A percentile compares a stretch with the other conserved stretches of the same genome.
These are phyloP conservation scores for Agrotis clavis DNA, from an alignment of 2,888 invertebrate species.

Conservation along the genomic window DNA sequence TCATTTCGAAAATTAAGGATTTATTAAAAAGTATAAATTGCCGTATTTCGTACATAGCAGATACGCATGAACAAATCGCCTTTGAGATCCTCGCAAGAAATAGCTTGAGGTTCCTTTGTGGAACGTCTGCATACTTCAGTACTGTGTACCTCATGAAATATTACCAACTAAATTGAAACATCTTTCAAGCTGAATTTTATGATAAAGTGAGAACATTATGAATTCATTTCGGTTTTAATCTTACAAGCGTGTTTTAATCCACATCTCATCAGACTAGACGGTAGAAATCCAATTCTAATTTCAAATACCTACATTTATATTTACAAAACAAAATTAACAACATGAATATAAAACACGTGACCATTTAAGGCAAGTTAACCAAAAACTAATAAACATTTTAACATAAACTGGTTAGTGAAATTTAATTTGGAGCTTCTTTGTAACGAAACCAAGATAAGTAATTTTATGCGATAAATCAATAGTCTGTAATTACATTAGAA, in stretches of 20 bases:
- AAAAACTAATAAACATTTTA: too few relatives aligned
- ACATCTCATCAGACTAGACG: background rate
- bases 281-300: background rate
- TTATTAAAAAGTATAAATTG: too few relatives aligned
- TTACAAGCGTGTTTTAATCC: background rate
- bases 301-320: too few relatives aligned
- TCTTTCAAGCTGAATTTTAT: conserved; percentile 16
- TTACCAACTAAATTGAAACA: conserved; percentile 24
- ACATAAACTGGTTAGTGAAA: too few relatives aligned
- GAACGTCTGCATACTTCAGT: background rate
- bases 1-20: too few relatives aligned
- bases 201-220: conserved; percentile 1
- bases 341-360: too few relatives aligned
- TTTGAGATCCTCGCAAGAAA: conserved; percentile 17
- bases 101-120: conserved; percentile 12
- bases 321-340: too few relatives aligned
- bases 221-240: background rate
- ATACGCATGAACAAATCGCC: background rate
- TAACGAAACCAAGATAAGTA: background rate
- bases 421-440: too few relatives aligned
- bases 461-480: background rate
- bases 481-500: background rate
- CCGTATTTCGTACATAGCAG: background rate
- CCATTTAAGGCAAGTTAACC: too few relatives aligned
- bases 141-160: conserved; percentile 22